Percentiles rank a stretch among this genome's conserved stretches.
phyloP scores from a whole-genome alignment of 2,797 vertebrate genomes.

The Heterohyrax brucei region DNA sequence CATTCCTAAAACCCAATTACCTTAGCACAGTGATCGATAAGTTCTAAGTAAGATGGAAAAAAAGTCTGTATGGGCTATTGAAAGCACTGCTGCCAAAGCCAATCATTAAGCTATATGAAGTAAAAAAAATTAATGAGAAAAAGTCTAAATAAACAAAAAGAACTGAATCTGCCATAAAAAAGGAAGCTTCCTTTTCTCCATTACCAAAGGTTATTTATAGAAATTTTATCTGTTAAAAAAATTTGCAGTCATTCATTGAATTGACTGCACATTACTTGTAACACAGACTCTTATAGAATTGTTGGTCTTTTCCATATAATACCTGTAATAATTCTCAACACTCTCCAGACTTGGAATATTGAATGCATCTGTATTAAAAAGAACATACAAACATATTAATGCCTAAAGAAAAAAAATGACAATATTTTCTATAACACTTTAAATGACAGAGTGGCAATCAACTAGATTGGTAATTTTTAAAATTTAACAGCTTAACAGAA shows the following conservation, averaged over 20 bases:
- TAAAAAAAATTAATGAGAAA: constrained; percentile 58
- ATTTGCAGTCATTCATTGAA: constrained; percentile 65
- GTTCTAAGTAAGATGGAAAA: constrained; percentile 1
- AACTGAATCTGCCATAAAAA: constrained; percentile 45
- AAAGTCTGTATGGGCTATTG: constrained; percentile 28
- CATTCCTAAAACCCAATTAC: constrained; percentile 26
- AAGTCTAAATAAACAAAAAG: constrained; percentile 14
- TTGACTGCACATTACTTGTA: constrained; percentile 27
- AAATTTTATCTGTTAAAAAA: constrained; percentile 69
- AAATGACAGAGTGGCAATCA: constrained; percentile 53
- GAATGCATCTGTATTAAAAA: constrained; percentile 94
- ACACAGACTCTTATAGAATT: constrained; percentile 40
- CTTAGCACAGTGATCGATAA: neutral
- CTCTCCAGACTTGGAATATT: constrained; percentile 96
- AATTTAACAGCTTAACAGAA: constrained; percentile 54
- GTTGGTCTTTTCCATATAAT: constrained; percentile 75
- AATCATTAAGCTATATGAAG: constrained; percentile 20
- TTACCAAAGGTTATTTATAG: constrained; percentile 65
- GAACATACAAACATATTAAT: constrained; percentile 78
- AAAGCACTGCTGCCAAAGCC: constrained; percentile 51
- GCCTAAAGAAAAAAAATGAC: constrained; percentile 62
- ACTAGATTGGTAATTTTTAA: constrained; percentile 39
- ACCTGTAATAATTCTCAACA: constrained; percentile 98
- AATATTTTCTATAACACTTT: constrained; percentile 60
- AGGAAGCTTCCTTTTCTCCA: constrained; percentile 50